Evolutionary conservation across 1,140 invertebrate genomes (phyloP).

Genomic region (Heliconius congener): DNA sequence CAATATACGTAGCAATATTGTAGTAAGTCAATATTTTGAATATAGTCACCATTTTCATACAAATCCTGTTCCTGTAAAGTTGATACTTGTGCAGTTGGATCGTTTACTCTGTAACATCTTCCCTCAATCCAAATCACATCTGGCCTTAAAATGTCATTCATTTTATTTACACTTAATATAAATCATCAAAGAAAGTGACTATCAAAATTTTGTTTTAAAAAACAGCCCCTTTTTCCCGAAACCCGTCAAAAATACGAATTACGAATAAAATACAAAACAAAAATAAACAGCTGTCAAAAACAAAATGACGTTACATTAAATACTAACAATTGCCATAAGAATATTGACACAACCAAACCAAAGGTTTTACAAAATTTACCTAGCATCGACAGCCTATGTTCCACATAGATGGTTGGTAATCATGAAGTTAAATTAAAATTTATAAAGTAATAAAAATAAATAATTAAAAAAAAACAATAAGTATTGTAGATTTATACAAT

Average conservation of each 20-base stretch:
- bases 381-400: too few species aligned
- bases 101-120: constrained; percentile 80
- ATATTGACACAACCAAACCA: background rate
- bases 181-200: too few species aligned
- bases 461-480: too few species aligned
- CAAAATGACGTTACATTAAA: background rate
- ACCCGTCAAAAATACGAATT: background rate
- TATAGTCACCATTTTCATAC: constrained; percentile 70
- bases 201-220: background rate
- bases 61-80: constrained; percentile 70
- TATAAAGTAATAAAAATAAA: too few species aligned
- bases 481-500: too few species aligned
- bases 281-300: background rate
- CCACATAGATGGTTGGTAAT: too few species aligned
- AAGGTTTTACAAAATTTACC: too few species aligned
- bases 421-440: too few species aligned
- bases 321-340: background rate
- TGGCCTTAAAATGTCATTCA: constrained; percentile 68
- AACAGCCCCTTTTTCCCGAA: background rate
- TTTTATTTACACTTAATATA: constrained; percentile 28
- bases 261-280: background rate
- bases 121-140: constrained; percentile 81
- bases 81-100: constrained; percentile 56
- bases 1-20: background rate
- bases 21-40: background rate